A percentile compares a stretch with the other conserved stretches of the same genome.
Evolutionary conservation across 2,113 vertebrate species (phyloP).

Genomic region (Caloenas nicobarica): DNA sequence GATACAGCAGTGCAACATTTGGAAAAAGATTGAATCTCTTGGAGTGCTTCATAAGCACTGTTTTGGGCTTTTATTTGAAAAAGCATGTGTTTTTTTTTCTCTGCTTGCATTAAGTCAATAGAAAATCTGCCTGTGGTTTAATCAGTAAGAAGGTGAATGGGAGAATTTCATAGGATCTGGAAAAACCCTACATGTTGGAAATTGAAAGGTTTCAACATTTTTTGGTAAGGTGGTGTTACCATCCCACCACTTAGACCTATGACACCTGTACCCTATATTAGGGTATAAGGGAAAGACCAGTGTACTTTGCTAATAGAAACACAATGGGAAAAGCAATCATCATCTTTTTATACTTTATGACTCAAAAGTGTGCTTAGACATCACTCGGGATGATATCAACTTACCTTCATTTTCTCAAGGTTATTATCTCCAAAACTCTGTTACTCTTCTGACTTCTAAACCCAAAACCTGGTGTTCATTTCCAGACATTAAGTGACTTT

Average conservation of each 20-base stretch:
- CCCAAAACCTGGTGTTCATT: not conserved
- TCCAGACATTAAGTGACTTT: not conserved
- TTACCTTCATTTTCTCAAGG: not conserved
- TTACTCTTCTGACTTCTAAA: not conserved
- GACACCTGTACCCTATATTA: not conserved
- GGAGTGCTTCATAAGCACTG: not conserved
- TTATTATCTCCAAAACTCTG: not conserved
- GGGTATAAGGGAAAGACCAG: not conserved
- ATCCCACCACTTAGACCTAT: not conserved
- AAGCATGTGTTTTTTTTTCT: not conserved
- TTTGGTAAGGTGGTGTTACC: not conserved
- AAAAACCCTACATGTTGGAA: not conserved
- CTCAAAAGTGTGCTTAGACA: not conserved
- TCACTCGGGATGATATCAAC: not conserved
- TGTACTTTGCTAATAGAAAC: not conserved
- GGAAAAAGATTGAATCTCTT: not conserved
- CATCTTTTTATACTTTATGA: not conserved
- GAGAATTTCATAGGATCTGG: not conserved
- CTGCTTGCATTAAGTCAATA: not conserved
- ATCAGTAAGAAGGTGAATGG: not conserved
- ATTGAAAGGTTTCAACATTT: not conserved
- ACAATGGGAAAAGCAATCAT: not conserved
- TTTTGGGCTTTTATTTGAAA: slow-evolving; percentile 13
- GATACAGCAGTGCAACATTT: not conserved
- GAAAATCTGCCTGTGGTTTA: not conserved